Base-by-base conservation (phyloP, 1,140 invertebrate species). In the Drosophila athabasca region DNA sequence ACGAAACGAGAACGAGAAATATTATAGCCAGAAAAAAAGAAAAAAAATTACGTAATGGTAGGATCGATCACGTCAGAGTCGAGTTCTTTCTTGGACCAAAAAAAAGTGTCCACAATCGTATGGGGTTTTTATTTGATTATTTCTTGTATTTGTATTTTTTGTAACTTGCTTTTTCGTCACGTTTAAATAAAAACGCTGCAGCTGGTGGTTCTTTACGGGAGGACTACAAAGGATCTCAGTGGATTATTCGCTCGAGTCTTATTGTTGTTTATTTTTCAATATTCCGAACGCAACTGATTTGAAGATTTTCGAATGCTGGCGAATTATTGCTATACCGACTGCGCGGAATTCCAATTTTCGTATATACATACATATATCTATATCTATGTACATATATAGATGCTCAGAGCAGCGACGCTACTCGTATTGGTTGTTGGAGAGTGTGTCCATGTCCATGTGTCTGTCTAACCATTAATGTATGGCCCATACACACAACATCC, bases 241-340 rank as follows among this genome's bases (percentile, higher is more conserved):
- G 61, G 61, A 65, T 74, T 80, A 78, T 39, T 70, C 62, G 70
- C 66, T 87, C 71, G 73, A 83, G 76, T 83, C 64, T 62, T 72
- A 72, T 81, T 70, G 82, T 90, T 90, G 83, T 91, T 90, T 87
- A 83, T 91, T 91, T 91, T 89, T 90, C 90, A 91, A 91, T 91
- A 90, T 91, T 91, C 90, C 90, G 90, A 91, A 91, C 90, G 90
- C 90, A 91, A 91, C 90, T 91, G 90, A 91, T 88, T 88, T 83
- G 13, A 88, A 88, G 84, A 75, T 84, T 84, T 88, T 88, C 84
- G 78, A 89, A 89, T 89, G 77, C 84, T 89, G 84, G 83, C 83
- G 76, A 88, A 88, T 89, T 88, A 88, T 88, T 89, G 84, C 84
- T 89, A 78, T 89, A 83, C 74, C 84, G 69, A 58, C 84, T 83